phyloP scores from a whole-genome alignment of 2,113 vertebrate genomes.

The Morphnarchus princeps region DNA sequence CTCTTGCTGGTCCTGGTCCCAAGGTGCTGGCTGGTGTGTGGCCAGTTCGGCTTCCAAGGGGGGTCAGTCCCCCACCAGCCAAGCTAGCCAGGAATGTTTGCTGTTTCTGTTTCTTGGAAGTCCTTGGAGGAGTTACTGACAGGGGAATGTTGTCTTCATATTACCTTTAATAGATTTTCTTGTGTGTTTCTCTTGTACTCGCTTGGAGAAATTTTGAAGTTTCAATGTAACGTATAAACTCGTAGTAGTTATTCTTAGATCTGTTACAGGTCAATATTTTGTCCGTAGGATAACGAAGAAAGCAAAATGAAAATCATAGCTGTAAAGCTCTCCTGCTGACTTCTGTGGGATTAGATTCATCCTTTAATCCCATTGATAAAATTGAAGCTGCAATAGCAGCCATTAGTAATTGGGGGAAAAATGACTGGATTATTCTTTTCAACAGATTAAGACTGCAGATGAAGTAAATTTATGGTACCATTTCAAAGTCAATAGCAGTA shows the following conservation, averaged over 20 bases:
- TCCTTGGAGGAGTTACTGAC: not conserved
- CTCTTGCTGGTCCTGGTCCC: not conserved
- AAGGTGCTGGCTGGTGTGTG: rapidly evolving
- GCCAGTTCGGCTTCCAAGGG: not conserved
- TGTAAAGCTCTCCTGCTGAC: not conserved
- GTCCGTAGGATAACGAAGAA: not conserved
- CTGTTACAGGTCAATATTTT: not conserved
- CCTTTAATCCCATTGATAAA: not conserved
- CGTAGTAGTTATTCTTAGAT: not conserved
- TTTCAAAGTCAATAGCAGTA: not conserved
- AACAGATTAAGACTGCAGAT: not conserved
- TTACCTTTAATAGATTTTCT: not conserved
- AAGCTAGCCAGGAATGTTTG: not conserved
- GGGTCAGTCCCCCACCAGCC: not conserved
- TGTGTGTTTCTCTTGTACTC: not conserved
- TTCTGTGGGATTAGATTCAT: not conserved
- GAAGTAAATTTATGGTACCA: not conserved
- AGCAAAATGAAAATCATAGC: not conserved
- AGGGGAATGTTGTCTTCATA: not conserved
- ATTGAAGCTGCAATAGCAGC: not conserved
- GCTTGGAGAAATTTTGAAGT: not conserved
- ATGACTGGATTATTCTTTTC: not conserved
- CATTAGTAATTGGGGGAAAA: not conserved
- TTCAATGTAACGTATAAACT: not conserved
- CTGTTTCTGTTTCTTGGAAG: not conserved